Conservation (phyloP, 2,797 vertebrate species). For the Naso thynnoides region DNA sequence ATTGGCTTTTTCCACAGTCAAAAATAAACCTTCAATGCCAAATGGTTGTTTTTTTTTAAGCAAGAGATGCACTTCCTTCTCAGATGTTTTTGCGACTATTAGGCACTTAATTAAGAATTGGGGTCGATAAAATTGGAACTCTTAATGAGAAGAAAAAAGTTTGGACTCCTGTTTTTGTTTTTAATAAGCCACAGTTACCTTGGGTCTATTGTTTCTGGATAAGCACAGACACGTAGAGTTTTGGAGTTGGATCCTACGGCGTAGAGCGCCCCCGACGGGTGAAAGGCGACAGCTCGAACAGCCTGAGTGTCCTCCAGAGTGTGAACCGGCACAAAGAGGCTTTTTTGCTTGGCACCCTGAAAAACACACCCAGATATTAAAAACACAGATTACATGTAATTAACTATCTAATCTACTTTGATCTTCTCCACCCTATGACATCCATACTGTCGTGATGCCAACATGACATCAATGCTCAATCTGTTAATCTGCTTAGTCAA, state of each 20-base stretch:
- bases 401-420: conserved; percentile 31
- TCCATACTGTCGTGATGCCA: conserved; percentile 15
- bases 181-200: conserved; percentile 86
- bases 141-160: neutral
- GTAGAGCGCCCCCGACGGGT: conserved; percentile 93
- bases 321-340: conserved; percentile 83
- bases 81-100: neutral
- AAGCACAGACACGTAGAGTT: conserved; percentile 95
- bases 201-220: conserved; percentile 90
- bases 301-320: conserved; percentile 96
- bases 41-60: too few relatives aligned
- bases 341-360: conserved; percentile 72
- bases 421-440: conserved; percentile 16
- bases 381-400: conserved; percentile 30
- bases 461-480: conserved; percentile 17
- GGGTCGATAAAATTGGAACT: neutral
- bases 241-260: conserved; percentile 98
- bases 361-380: conserved; percentile 16
- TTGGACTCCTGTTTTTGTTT: neutral
- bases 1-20: neutral
- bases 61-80: neutral
- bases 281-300: conserved; percentile 96
- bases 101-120: neutral
- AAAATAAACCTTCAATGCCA: too few relatives aligned
- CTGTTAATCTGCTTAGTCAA: conserved; percentile 44